These are phyloP conservation scores for Lathamus discolor DNA, from an alignment of 2,113 vertebrate species.

Conservation along the genomic window DNA sequence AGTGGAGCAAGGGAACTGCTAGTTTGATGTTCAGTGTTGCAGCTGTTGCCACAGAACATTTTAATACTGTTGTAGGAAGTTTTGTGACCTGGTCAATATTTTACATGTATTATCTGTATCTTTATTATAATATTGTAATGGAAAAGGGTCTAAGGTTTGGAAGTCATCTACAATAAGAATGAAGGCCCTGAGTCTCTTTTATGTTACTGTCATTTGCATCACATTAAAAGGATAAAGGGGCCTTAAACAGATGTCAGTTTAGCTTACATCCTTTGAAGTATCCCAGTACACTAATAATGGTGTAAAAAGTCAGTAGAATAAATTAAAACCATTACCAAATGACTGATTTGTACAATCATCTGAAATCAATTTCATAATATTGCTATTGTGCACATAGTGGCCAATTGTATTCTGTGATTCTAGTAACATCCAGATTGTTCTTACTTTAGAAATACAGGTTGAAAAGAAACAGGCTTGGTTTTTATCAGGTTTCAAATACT, in stretches of 20 bases:
- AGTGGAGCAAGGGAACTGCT: background rate
- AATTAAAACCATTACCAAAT: background rate
- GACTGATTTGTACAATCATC: background rate
- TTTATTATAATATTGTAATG: conserved; percentile 9
- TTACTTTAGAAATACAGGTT: background rate
- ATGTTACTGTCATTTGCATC: background rate
- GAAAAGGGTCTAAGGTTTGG: conserved; percentile 15
- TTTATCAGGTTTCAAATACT: background rate
- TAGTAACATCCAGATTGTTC: background rate
- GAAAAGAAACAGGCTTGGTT: background rate
- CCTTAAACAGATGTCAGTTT: background rate
- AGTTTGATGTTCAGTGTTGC: background rate
- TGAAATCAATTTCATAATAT: background rate
- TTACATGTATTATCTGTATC: conserved; percentile 40
- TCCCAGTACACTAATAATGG: background rate
- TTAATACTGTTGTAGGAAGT: conserved; percentile 23
- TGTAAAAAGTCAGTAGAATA: background rate
- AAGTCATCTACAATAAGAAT: background rate
- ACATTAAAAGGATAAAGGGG: background rate
- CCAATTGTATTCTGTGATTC: background rate
- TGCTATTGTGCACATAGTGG: background rate
- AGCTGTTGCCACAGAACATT: conserved; percentile 12
- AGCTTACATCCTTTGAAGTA: background rate
- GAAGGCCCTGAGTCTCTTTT: conserved; percentile 10
- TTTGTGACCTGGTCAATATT: conserved; percentile 46